Conservation (phyloP, 1,140 invertebrate genomes). For the Bombus consobrinus region DNA sequence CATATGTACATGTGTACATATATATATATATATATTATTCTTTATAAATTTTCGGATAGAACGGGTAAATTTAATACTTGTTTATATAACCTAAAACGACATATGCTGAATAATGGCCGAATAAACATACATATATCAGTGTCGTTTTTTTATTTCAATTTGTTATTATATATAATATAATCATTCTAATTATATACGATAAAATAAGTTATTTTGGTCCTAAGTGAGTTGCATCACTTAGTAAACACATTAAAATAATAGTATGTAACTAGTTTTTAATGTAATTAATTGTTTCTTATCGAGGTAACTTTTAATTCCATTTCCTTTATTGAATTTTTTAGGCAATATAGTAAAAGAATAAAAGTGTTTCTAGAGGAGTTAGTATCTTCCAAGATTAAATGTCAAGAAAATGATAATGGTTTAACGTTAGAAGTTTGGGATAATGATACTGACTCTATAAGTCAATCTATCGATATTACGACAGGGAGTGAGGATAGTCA, state of each 20-base stretch:
- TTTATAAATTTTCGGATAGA: neutral
- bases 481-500: conserved; percentile 41
- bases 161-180: neutral
- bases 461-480: conserved; percentile 30
- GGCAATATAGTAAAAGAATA: conserved; percentile 71
- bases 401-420: conserved; percentile 58
- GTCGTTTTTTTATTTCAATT: neutral
- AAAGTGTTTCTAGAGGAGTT: conserved; percentile 71
- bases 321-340: conserved; percentile 60
- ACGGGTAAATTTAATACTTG: neutral
- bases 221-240: neutral
- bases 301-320: conserved; percentile 30
- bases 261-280: neutral
- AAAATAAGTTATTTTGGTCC: neutral
- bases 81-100: conserved; percentile 25
- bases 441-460: conserved; percentile 35
- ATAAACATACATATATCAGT: neutral
- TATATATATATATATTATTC: neutral
- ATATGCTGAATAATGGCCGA: no score
- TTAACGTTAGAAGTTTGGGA: conserved; percentile 75
- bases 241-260: neutral
- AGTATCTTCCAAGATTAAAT: conserved; percentile 33
- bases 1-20: fast-evolving
- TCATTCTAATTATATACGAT: neutral
- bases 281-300: neutral